Percentiles rank a stretch among this genome's conserved stretches.
phyloP scores from a whole-genome alignment of 92 coral and sea anemone species.

The Umimayanthus kanabou region DNA sequence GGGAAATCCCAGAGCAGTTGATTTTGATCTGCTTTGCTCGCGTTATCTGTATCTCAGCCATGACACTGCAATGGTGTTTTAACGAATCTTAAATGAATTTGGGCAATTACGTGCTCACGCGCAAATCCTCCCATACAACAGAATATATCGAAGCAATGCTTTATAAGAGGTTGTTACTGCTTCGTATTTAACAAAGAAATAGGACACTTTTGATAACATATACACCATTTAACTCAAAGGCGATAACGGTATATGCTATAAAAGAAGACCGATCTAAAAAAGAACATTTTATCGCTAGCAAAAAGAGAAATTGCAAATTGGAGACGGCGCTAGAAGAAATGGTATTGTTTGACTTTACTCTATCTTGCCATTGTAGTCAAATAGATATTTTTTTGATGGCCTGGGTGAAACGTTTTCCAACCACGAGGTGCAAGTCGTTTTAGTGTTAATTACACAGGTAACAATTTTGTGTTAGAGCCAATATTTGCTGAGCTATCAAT shows the following conservation, averaged over 20 bases:
- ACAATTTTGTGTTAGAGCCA: background rate
- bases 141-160: slow-evolving; percentile 3
- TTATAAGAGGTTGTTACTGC: background rate
- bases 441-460: background rate
- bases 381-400: background rate
- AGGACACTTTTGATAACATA: background rate
- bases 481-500: slow-evolving; percentile 1
- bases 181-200: slow-evolving; percentile 3
- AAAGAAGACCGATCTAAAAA: background rate
- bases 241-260: background rate
- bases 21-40: slow-evolving; percentile 24
- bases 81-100: slow-evolving; percentile 34
- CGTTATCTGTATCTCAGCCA: background rate
- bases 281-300: background rate
- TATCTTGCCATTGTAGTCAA: slow-evolving; percentile 14
- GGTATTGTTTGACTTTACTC: background rate
- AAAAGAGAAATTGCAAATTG: slow-evolving; percentile 8
- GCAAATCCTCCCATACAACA: slow-evolving; percentile 4
- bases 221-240: background rate
- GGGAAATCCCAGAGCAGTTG: slow-evolving; percentile 30
- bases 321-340: background rate
- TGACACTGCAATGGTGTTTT: slow-evolving; percentile 24
- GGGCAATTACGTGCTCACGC: slow-evolving; percentile 26
- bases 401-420: background rate
- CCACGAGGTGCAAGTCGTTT: background rate